Percentiles rank a stretch among this genome's conserved stretches.
phyloP scores from a whole-genome alignment of 1,140 invertebrate species.

The Mesaphorura yosii region DNA sequence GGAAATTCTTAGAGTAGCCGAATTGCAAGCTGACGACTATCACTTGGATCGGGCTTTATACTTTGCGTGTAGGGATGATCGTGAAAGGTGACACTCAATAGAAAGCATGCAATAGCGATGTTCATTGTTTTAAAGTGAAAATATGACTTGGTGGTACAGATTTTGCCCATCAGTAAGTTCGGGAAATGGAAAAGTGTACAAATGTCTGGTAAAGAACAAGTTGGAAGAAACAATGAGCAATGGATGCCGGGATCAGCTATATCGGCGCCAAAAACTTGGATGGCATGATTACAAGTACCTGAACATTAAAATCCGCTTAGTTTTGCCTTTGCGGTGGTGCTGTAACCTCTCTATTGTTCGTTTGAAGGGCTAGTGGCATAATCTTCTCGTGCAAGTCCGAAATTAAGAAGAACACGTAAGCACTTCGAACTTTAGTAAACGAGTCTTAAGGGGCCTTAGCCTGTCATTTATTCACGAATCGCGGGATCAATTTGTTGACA shows the following conservation, averaged over 20 bases:
- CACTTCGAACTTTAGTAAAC: background rate
- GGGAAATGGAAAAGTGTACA: slow-evolving; percentile 71
- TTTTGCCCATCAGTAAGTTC: slow-evolving; percentile 54
- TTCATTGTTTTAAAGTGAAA: background rate
- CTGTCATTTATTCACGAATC: no score
- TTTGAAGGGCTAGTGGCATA: background rate
- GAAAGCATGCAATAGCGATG: background rate
- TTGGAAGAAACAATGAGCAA: slow-evolving; percentile 51
- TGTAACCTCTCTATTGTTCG: background rate
- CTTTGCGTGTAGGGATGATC: slow-evolving; percentile 76
- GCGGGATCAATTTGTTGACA: background rate
- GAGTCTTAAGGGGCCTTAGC: background rate
- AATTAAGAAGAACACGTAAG: slow-evolving; percentile 60
- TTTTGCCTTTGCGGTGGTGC: background rate
- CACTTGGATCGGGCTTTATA: slow-evolving; percentile 81
- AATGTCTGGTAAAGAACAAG: slow-evolving; percentile 82
- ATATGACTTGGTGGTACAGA: slow-evolving; percentile 28
- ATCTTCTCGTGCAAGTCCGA: slow-evolving; percentile 79
- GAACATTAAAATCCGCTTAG: slow-evolving; percentile 33
- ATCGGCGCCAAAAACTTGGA: slow-evolving; percentile 72
- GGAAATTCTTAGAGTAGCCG: slow-evolving; percentile 69
- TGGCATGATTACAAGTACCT: slow-evolving; percentile 75
- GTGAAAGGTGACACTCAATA: slow-evolving; percentile 39
- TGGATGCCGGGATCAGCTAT: slow-evolving; percentile 70
- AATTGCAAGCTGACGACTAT: slow-evolving; percentile 77